Base-by-base conservation (phyloP, 2,888 invertebrate genomes). In the Tenthredo scrophulariae region DNA sequence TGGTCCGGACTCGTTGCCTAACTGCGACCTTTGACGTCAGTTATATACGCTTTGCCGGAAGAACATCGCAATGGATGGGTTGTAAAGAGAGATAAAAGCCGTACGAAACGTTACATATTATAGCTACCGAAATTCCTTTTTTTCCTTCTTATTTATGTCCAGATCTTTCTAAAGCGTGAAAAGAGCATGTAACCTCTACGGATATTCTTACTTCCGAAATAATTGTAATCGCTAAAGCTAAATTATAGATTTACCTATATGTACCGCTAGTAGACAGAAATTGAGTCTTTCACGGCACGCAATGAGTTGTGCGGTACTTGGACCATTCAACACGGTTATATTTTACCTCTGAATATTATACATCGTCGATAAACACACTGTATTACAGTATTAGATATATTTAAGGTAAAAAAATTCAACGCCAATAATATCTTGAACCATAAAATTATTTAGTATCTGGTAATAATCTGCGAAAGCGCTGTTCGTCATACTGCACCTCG, bases 11-110 rank as follows among this genome's bases (percentile, higher is more conserved):
- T 43, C 46, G 67, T 50, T 83, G 83, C 29, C 29, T 83, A 83
- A 83, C 83, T 83, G 83, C 70, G 65, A 83, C 83, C 83, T 83
- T 70, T 83, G 83, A 83, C 83, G 62, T 70, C 46, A 62, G 83
- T 70, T 70, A 40, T 62, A 62, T 18, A 70, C 70, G 18, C n/a
- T 83, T 83, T 83, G 62, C 83, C 83, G 46, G 46, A 83, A 43
- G 10, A 74, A 50, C 77, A 37, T 29, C 7, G 18, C 15, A 10
- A 62, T 33, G 62, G 62, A 80, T 40, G 80, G 80, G 58, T 80
- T 80, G 26, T 80, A 62, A 80, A 80, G 58, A 58, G 10, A 22
- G n/a, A 62, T 58, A 80, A 62, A 62, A 33, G 62, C 40, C 22
- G 50, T 33, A 62, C 26, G 80, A 26, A 33, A 40, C 18, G 0